phyloP scores from a whole-genome alignment of 2,888 invertebrate species.

The Choristoneura rosaceana region DNA sequence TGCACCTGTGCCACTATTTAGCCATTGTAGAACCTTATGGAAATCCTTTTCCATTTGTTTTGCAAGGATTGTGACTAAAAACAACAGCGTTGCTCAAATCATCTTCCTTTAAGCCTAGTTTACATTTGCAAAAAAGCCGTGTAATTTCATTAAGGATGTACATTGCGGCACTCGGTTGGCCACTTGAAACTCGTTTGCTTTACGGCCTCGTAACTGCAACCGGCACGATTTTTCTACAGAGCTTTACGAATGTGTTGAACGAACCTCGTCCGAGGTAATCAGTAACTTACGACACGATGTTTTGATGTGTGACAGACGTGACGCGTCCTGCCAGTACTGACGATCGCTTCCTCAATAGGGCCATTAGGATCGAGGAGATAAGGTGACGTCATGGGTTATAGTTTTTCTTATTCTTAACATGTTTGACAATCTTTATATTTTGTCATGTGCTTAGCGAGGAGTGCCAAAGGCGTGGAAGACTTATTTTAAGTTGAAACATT shows the following conservation, averaged over 20 bases:
- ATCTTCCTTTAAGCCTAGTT: too few species aligned
- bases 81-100: too few species aligned
- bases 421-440: neutral
- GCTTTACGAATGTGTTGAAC: neutral
- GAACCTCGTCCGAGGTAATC: neutral
- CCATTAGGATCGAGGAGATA: neutral
- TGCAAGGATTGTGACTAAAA: too few species aligned
- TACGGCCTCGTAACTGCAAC: too few species aligned
- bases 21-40: too few species aligned
- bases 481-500: neutral
- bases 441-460: neutral
- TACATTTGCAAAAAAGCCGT: too few species aligned
- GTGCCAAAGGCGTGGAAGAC: neutral
- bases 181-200: too few species aligned
- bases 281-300: neutral
- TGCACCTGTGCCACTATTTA: too few species aligned
- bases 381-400: neutral
- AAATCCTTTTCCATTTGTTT: too few species aligned
- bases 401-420: neutral
- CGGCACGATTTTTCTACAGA: too few species aligned
- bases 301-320: neutral
- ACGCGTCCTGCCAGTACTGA: neutral
- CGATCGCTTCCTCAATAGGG: slow-evolving; percentile 8
- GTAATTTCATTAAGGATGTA: too few species aligned
- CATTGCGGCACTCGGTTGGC: too few species aligned